Evolutionary conservation across 2,888 invertebrate genomes (phyloP).

Genomic region (Lithosia quadra): DNA sequence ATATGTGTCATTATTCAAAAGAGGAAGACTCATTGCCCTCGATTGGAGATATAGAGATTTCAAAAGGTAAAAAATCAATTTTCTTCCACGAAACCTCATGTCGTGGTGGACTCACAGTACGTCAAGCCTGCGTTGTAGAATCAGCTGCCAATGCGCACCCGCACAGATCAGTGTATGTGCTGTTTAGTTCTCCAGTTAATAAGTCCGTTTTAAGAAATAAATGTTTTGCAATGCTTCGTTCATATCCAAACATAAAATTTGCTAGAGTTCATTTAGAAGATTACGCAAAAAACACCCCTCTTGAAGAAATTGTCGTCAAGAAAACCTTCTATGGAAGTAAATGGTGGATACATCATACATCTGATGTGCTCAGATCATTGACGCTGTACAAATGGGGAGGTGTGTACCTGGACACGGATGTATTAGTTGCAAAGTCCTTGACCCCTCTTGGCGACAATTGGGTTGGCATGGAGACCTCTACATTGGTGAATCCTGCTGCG

Average conservation of each 20-base stretch:
- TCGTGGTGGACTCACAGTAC: conserved; percentile 70
- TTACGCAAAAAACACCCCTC: conserved; percentile 26
- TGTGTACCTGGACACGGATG: conserved; percentile 45
- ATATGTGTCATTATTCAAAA: conserved; percentile 1
- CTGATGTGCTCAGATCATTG: conserved; percentile 41
- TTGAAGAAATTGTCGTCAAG: conserved; percentile 21
- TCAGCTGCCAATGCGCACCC: conserved; percentile 52
- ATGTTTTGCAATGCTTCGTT: conserved; percentile 20
- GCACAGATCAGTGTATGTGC: conserved; percentile 78
- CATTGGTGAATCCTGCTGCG: neutral
- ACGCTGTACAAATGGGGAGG: conserved; percentile 47
- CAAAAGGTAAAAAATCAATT: conserved; percentile 61
- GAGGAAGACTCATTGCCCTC: neutral
- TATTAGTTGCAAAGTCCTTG: conserved; percentile 38
- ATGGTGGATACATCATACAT: conserved; percentile 32
- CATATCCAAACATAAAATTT: conserved; percentile 34
- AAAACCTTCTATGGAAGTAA: conserved; percentile 22
- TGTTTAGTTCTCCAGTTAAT: conserved; percentile 46
- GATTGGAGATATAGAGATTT: neutral
- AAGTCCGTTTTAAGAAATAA: neutral
- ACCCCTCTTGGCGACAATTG: conserved; percentile 44
- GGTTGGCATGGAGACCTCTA: conserved; percentile 31
- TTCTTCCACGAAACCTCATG: conserved; percentile 90
- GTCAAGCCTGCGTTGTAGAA: conserved; percentile 54
- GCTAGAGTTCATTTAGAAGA: conserved; percentile 29